Evolutionary conservation across 2,888 invertebrate genomes (phyloP).

Genomic region (Conchocele bisecta): DNA sequence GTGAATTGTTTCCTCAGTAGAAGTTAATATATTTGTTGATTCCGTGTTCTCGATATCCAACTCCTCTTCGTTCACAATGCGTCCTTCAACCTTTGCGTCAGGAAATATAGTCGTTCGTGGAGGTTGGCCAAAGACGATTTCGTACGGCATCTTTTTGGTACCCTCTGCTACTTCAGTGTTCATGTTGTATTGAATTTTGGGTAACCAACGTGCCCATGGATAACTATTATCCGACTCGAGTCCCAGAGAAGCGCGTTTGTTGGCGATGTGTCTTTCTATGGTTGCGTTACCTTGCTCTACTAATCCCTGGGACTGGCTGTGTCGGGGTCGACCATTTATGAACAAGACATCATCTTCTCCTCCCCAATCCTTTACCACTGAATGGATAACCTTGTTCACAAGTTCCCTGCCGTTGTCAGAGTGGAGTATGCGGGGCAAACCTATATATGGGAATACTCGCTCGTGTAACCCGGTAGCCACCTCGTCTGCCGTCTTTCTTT

Average conservation of each 20-base stretch:
- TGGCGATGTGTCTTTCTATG: constrained; percentile 17
- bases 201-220: constrained; percentile 6
- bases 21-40: no score
- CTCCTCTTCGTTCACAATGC: constrained; percentile 3
- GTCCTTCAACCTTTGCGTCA: background rate
- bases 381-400: constrained; percentile 30
- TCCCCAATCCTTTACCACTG: constrained; percentile 21
- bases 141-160: constrained; percentile 10
- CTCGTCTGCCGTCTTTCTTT: constrained; percentile 41
- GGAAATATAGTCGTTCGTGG: constrained; percentile 7
- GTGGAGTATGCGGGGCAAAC: constrained; percentile 38
- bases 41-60: background rate
- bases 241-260: background rate
- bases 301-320: constrained; percentile 32
- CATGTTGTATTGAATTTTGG: constrained; percentile 12
- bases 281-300: constrained; percentile 31
- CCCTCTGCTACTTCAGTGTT: constrained; percentile 11
- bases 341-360: constrained; percentile 1
- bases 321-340: constrained; percentile 30
- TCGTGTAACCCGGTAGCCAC: constrained; percentile 35
- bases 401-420: constrained; percentile 48
- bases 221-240: background rate
- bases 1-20: no score
- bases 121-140: constrained; percentile 19
- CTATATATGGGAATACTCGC: constrained; percentile 36